Base-by-base conservation (phyloP, 2,797 vertebrate species). In the Euthynnus affinis region DNA sequence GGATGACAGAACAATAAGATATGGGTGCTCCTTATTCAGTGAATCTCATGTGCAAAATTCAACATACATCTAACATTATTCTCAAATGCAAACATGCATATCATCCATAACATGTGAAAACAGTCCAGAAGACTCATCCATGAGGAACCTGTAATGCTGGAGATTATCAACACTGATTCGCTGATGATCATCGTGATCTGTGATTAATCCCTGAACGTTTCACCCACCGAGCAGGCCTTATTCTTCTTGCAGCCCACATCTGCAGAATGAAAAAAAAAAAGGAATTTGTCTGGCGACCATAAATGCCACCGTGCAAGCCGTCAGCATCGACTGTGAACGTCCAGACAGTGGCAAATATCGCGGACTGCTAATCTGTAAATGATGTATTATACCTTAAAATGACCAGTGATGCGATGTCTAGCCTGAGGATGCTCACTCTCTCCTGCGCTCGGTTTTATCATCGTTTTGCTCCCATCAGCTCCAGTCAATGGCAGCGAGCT, bases 401-500 rank as follows among this genome's bases (percentile, higher is more conserved):
- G 81, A 81, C 80, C 85, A 76, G 87, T 37, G 84, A 68, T 60
- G 89, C 72, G 85, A 67, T 83, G 49, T 61, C 84, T 71, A 20
- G 79, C 74, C 40, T 8, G 77, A 40, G 67, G 89, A 82, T 76
- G 84, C 83, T 86, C 82, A 64, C 71, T 85, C 27, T 29, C 80
- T 60, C 71, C 72, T 25, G 70, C 70, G 84, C 85, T 88, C 82
- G 46, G 68, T 77, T 74, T 83, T 18, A n/a, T 56, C 87, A 25
- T 85, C 83, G 69, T 71, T 68, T 82, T 57, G 84, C 89, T 90
- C 90, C 83, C 91, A 70, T 91, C 61, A 20, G 83, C 87, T 77
- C 88, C 88, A 87, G 91, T 92, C 92, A 81, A 91, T 91, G 92
- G 91, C 94, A 90, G 84, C 87, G 70, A 76, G 84, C 80, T 76